These are phyloP conservation scores for Chiloscyllium plagiosum DNA, from an alignment of 2,113 vertebrate species.

Conservation along the genomic window DNA sequence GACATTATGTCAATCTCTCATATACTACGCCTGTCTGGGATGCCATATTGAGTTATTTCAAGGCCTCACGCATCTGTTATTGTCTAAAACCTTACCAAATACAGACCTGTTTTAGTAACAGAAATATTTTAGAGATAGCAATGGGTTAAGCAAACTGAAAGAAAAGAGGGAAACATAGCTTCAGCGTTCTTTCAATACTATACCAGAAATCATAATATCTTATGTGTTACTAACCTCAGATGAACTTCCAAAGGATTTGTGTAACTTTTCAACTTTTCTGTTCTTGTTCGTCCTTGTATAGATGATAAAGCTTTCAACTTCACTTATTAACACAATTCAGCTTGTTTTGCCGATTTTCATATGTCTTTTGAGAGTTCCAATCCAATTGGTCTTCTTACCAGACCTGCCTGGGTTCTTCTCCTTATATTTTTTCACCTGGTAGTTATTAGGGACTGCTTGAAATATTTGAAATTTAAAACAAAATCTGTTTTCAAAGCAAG, in stretches of 20 bases:
- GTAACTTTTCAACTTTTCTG: constrained; percentile 16
- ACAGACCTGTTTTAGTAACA: neutral
- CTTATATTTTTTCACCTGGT: constrained; percentile 32
- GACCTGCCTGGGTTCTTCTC: neutral
- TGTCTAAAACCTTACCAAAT: neutral
- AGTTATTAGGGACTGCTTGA: constrained; percentile 26
- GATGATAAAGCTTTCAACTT: constrained; percentile 1
- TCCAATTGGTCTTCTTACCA: constrained; percentile 2
- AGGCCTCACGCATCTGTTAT: neutral
- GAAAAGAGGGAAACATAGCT: neutral
- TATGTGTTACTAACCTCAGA: neutral
- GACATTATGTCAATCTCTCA: neutral
- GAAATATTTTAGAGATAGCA: neutral
- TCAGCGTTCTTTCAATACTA: neutral
- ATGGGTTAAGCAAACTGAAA: neutral
- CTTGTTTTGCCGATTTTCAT: neutral
- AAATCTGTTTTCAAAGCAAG: neutral
- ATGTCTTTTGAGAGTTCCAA: constrained; percentile 11
- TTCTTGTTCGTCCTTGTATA: neutral
- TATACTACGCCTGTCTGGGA: too few species aligned
- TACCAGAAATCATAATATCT: neutral
- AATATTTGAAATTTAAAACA: constrained; percentile 24
- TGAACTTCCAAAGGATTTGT: neutral
- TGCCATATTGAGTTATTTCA: neutral
- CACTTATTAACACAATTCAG: constrained; percentile 15